Percentiles rank a stretch among this genome's conserved stretches.
These are phyloP conservation scores for Hypomecis atomaria DNA, from an alignment of 2,888 invertebrate genomes.

Conservation along the genomic window DNA sequence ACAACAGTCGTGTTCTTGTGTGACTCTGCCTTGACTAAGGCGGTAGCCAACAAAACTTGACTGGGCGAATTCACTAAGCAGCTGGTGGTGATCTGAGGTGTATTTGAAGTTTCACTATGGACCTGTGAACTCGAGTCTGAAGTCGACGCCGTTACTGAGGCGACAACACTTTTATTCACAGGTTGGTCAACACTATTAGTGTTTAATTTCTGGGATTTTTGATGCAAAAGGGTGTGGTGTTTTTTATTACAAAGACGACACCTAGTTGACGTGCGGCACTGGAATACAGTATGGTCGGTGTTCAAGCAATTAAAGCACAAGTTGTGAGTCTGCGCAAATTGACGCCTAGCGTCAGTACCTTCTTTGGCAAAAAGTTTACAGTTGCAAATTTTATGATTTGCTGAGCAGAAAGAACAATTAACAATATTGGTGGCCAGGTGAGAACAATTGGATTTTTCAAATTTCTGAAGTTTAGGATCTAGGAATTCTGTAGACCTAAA, in stretches of 20 bases:
- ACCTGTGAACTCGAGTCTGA: neutral
- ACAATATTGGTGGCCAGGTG: neutral
- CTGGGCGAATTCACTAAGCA: no score
- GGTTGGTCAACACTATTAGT: neutral
- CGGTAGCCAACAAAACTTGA: no score
- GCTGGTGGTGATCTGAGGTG: no score
- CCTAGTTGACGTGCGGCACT: neutral
- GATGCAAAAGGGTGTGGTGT: constrained; percentile 3
- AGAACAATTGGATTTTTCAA: neutral
- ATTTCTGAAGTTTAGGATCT: neutral
- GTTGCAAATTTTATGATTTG: neutral
- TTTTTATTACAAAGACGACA: neutral
- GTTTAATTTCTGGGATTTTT: neutral
- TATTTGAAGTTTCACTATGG: neutral
- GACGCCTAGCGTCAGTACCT: neutral
- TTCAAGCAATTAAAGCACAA: constrained; percentile 1
- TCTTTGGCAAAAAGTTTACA: neutral
- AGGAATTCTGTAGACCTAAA: neutral
- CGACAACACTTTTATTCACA: constrained; percentile 1
- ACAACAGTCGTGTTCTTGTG: no score
- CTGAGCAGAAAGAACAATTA: neutral
- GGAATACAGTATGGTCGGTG: neutral
- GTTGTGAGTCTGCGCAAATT: neutral
- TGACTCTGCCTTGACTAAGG: no score
- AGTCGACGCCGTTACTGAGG: neutral